Base-by-base conservation (phyloP, 2,113 vertebrate species). In the Gobius niger region DNA sequence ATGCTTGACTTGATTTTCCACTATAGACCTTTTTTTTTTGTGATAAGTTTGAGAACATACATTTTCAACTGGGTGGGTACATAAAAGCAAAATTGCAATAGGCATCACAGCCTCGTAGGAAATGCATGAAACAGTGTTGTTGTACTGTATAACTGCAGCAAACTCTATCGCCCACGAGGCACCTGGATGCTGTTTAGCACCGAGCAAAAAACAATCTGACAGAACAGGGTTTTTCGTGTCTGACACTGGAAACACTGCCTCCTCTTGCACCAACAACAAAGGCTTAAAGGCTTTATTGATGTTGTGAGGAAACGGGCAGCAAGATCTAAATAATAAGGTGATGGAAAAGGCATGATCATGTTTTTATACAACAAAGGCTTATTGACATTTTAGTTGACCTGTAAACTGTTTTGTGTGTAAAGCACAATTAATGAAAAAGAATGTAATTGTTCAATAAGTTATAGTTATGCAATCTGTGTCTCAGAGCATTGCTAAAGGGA, bases 131-230 rank as follows among this genome's bases (percentile, higher is more conserved):
- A 34, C 15, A 15, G 18, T 54, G 5, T 56, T 10, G 9, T 18
- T 52, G 5, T n/a, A 7, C 11, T 47, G 18, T 54, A 18, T 44
- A 47, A 70, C 52, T 24, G 16, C 53, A 24, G 53, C 53, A 56
- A 56, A 56, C 19, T 12, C 53, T 24, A 56, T 53, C 59, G 61
- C 59, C 67, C 47, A 70, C 56, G 44, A 11, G 61, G 46, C 66
- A 50, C 47, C 52, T 70, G 66, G 44, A 59, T 9, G 46, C 4
- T 50, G 57, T 16, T 24, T 44, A 49, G 60, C 40, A 65, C 18
- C 44, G 3, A 47, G 11, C 52, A 54, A 12, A 52, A 18, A 12
- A 8, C 24, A 16, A 19, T 47, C 59, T 46, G 47, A 50, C 10
- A 50, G 7, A 59, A 14, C 34, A 8, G 10, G 1, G 6, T 15